Base-by-base conservation (phyloP, 2,797 vertebrate species). In the Megaceryle alcyon region DNA sequence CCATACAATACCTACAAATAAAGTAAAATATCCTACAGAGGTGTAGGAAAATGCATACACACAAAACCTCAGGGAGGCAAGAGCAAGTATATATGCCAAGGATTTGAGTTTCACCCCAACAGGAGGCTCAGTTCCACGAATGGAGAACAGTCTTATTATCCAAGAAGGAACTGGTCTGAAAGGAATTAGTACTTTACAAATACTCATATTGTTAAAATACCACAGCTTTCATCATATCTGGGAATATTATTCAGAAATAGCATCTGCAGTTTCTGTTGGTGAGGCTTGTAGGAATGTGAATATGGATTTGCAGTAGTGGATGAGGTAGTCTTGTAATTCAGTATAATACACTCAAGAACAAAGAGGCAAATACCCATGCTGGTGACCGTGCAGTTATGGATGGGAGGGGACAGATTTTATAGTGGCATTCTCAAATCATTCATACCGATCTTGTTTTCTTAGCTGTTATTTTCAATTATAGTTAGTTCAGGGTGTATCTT, bases 381-480 rank as follows among this genome's bases (percentile, higher is more conserved):
- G 37, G n/a, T 81, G 51, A 53, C 68, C 69, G 14, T 43, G 26
- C 28, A 76, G 53, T 72, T 95, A 90, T 3, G 13, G 51, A 88
- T 82, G 39, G 72, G 65, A 86, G 15, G 9, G 56, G 31, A 88
- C 39, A 4, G 63, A 91, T 76, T 88, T 94, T 78, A 37, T 57
- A 35, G 31, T 43, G 46, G 41, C 82, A 85, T 64, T 93, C 69
- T 83, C 51, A 51, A 71, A 88, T 77, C 53, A 59, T 21, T 91
- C 31, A 61, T 35, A 37, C 54, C 48, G 84, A 19, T 70, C 80
- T 71, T 84, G 81, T 83, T 86, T 86, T 92, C 71, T 70, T 69
- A 70, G 48, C 28, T 77, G 19, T 84, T 96, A 43, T 82, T 94
- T 92, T 95, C 80, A 92, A 35, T 83, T 84, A 72, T 41, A 79